Evolutionary conservation across 2,888 invertebrate species (phyloP).

Genomic region (Crematogaster levior): DNA sequence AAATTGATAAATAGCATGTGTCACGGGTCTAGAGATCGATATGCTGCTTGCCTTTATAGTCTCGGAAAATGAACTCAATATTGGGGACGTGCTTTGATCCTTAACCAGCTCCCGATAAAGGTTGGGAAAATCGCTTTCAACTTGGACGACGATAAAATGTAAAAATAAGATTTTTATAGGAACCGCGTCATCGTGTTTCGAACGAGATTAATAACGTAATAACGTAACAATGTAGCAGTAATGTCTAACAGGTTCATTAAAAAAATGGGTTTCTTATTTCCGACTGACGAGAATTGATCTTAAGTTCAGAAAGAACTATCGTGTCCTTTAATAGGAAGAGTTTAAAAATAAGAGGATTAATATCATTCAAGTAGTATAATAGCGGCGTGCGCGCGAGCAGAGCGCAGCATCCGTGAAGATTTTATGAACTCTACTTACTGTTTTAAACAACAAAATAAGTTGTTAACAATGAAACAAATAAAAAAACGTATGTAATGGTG

Average conservation of each 20-base stretch:
- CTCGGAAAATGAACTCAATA: conserved; percentile 52
- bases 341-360: conserved; percentile 48
- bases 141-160: conserved; percentile 41
- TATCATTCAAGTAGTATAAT: conserved; percentile 17
- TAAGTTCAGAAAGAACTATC: conserved; percentile 26
- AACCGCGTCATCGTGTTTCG: conserved; percentile 19
- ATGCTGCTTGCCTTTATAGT: conserved; percentile 40
- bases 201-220: conserved; percentile 46
- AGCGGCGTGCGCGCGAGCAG: background rate
- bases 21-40: conserved; percentile 31
- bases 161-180: conserved; percentile 45
- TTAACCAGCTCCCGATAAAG: conserved; percentile 48
- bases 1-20: conserved; percentile 34
- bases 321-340: conserved; percentile 18
- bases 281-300: conserved; percentile 30
- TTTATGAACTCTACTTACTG: conserved; percentile 1
- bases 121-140: conserved; percentile 48
- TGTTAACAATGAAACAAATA: background rate
- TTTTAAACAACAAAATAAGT: conserved; percentile 12
- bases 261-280: conserved; percentile 31
- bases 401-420: background rate
- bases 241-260: conserved; percentile 37
- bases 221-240: conserved; percentile 28
- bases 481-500: background rate
- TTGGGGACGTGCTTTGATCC: conserved; percentile 51